Percentiles rank a stretch among this genome's conserved stretches.
phyloP scores from a whole-genome alignment of 2,113 vertebrate genomes.

The Python bivittatus region DNA sequence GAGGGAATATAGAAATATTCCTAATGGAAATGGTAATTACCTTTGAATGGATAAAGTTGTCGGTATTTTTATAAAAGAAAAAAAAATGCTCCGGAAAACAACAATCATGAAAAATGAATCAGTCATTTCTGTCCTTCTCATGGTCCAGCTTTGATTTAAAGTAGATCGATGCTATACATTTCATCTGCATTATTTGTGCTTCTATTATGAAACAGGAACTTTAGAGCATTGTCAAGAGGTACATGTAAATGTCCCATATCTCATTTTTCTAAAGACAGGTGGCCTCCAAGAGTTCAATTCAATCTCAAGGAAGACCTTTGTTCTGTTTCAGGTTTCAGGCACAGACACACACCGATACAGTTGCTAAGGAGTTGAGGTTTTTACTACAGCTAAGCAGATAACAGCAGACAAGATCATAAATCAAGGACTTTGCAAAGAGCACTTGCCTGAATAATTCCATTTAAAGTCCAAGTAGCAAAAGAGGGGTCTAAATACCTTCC shows the following conservation, averaged over 20 bases:
- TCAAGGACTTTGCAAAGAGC: too few species aligned
- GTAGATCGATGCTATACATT: too few species aligned
- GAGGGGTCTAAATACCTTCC: background rate
- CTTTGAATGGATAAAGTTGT: background rate
- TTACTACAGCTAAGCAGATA: too few species aligned
- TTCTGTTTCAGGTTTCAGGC: background rate
- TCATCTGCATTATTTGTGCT: too few species aligned
- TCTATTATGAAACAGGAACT: too few species aligned
- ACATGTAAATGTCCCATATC: too few species aligned
- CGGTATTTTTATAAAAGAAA: background rate
- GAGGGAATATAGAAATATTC: background rate
- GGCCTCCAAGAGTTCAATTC: too few species aligned
- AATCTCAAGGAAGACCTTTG: background rate
- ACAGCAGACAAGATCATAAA: too few species aligned
- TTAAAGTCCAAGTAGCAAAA: background rate
- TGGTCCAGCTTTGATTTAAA: background rate
- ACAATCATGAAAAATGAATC: background rate
- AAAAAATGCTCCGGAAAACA: background rate
- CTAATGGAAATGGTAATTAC: background rate
- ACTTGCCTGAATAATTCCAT: background rate
- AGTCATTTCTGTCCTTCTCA: background rate
- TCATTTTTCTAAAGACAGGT: too few species aligned
- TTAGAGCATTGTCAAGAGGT: too few species aligned
- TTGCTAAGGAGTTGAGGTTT: background rate
- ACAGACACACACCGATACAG: background rate